Evolutionary conservation across 1,140 invertebrate genomes (phyloP), one percentile per base, ranked within the genome.

Genomic region (Lethrus apterus): DNA sequence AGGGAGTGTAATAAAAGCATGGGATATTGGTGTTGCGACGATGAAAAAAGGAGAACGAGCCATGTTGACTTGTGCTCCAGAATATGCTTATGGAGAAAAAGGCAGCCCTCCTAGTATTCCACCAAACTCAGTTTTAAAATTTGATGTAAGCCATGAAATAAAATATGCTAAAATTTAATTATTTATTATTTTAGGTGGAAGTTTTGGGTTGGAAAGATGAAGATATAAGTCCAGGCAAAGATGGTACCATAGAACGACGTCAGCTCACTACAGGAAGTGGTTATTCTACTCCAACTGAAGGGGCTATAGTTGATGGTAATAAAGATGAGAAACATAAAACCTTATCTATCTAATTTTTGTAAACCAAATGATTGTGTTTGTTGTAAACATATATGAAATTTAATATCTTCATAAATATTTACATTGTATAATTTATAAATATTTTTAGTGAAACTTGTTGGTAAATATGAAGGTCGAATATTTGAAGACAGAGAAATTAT

Each of bases 41-140:
- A 98, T 99, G 95, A 91, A 87, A 68, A 85, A 84, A 57, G 89
- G 90, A 0, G 94, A 98, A 70, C 67, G 85, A 20, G 82, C 85
- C 29, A 70, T 80, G 20, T 67, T 99, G n/a, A 90, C 80, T 1
- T 95, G 92, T 71, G 79, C 80, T 50, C 75, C 93, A 3, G 80
- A 94, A 46, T 97, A 94, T 73, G 94, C 89, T 4, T 99, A 98
- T 66, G 94, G 94, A 1, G 74, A 75, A 51, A 61, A 59, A 36
- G 94, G 93, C 20, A 85, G 78, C 61, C 84, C 86, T 1, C 90
- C 91, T 15, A 86, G 80, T 59, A 98, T 98, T 56, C 93, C 92
- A 14, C 79, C 86, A n/a, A 79, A 93, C 70, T 65, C 93, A 0
- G 95, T 89, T 1, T 70, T 99, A 2, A 77, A 90, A 51, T 92